These are phyloP conservation scores for Plebejus anna DNA, from an alignment of 2,888 invertebrate genomes.

Conservation along the genomic window DNA sequence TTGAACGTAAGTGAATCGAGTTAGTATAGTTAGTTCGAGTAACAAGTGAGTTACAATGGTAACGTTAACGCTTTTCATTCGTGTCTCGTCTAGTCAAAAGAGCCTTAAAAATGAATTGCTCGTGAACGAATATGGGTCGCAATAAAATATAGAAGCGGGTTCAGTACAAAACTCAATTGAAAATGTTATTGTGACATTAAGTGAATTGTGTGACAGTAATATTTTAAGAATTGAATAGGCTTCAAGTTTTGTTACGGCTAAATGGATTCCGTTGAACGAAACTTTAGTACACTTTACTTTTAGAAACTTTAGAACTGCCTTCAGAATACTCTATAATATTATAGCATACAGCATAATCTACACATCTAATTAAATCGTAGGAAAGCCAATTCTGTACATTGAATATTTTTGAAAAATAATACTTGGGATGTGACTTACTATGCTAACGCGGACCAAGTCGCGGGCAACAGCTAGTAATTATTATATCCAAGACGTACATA, in stretches of 20 bases:
- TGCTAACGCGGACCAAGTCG: too few relatives aligned
- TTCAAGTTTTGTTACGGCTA: constrained; percentile 16
- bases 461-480: too few relatives aligned
- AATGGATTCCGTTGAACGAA: not conserved
- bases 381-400: too few relatives aligned
- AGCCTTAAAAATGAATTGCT: constrained; percentile 39
- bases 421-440: too few relatives aligned
- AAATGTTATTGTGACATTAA: constrained; percentile 30
- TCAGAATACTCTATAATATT: too few relatives aligned
- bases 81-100: constrained; percentile 38
- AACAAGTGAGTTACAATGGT: constrained; percentile 31
- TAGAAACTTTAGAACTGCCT: too few relatives aligned
- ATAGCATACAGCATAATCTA: too few relatives aligned
- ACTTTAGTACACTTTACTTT: not conserved
- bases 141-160: constrained; percentile 34
- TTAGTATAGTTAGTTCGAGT: constrained; percentile 19
- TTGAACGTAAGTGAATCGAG: constrained; percentile 25
- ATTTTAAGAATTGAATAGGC: constrained; percentile 26
- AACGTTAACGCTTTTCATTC: constrained; percentile 33
- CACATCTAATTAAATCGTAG: too few relatives aligned
- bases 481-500: too few relatives aligned
- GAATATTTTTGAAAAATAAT: too few relatives aligned
- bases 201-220: constrained; percentile 29
- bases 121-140: constrained; percentile 34
- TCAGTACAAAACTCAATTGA: constrained; percentile 31